phyloP scores from a whole-genome alignment of 2,888 invertebrate species.

The Teleiodes luculella region DNA sequence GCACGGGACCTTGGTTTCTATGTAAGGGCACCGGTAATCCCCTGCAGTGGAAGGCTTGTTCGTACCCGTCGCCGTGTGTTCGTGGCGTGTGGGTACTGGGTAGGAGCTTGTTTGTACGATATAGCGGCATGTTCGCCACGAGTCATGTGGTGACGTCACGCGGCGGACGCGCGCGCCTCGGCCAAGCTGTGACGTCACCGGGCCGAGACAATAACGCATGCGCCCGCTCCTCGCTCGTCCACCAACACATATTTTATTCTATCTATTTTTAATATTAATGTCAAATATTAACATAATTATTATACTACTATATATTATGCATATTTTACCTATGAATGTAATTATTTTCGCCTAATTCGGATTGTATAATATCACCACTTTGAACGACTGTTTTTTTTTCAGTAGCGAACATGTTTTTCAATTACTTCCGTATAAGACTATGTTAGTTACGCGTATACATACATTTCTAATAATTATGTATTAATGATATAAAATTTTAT shows the following conservation, averaged over 20 bases:
- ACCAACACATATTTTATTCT: constrained; percentile 77
- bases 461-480: constrained; percentile 74
- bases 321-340: constrained; percentile 77
- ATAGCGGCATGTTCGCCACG: constrained; percentile 33
- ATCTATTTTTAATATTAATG: constrained; percentile 78
- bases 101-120: constrained; percentile 45
- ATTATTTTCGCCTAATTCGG: constrained; percentile 78
- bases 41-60: constrained; percentile 37
- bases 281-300: constrained; percentile 78
- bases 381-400: constrained; percentile 70
- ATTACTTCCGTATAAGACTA: constrained; percentile 76
- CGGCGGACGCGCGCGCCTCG: constrained; percentile 19
- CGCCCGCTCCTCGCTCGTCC: constrained; percentile 63
- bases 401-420: constrained; percentile 70
- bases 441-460: constrained; percentile 76
- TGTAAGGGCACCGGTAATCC: constrained; percentile 42
- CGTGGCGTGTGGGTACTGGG: constrained; percentile 49
- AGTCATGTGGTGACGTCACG: constrained; percentile 16
- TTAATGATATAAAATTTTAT: constrained; percentile 74
- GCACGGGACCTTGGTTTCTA: constrained; percentile 55
- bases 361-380: constrained; percentile 77
- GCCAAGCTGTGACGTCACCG: neutral
- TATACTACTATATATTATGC: constrained; percentile 73
- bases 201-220: neutral
- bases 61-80: constrained; percentile 34